phyloP scores from a whole-genome alignment of 2,888 invertebrate species.

The Melolontha melolontha region DNA sequence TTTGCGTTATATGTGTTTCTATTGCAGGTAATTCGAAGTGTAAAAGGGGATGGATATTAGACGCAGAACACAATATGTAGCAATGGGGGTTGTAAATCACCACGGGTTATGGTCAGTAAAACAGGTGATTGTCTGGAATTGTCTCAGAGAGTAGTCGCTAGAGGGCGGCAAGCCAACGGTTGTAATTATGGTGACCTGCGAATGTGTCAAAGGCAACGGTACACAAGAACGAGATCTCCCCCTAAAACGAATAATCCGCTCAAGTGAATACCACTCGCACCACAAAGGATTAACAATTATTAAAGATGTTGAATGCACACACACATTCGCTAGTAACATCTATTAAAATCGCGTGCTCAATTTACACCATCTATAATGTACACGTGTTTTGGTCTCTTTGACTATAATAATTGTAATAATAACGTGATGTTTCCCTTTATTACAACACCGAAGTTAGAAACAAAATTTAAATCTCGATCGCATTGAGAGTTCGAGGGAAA shows the following conservation, averaged over 20 bases:
- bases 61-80: constrained; percentile 39
- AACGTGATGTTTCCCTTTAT: neutral
- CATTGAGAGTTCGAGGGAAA: neutral
- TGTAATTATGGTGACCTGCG: constrained; percentile 57
- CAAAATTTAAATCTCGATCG: constrained; percentile 10
- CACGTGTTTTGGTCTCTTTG: constrained; percentile 38
- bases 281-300: constrained; percentile 44
- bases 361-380: constrained; percentile 38
- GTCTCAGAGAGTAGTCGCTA: constrained; percentile 55
- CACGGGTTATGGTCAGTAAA: constrained; percentile 58
- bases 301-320: constrained; percentile 44
- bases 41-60: constrained; percentile 35
- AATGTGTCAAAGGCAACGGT: constrained; percentile 54
- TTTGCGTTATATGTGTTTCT: constrained; percentile 29
- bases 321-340: constrained; percentile 22
- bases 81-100: constrained; percentile 51
- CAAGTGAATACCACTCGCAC: constrained; percentile 42
- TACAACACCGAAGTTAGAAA: constrained; percentile 8
- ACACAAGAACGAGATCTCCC: constrained; percentile 40
- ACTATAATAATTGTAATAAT: constrained; percentile 33
- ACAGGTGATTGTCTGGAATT: constrained; percentile 59
- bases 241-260: constrained; percentile 42
- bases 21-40: constrained; percentile 37
- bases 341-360: constrained; percentile 41
- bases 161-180: constrained; percentile 45